Evolutionary conservation across 2,888 invertebrate genomes (phyloP), one percentile per base, ranked within the genome.

Genomic region (Dinocampus coccinellae): DNA sequence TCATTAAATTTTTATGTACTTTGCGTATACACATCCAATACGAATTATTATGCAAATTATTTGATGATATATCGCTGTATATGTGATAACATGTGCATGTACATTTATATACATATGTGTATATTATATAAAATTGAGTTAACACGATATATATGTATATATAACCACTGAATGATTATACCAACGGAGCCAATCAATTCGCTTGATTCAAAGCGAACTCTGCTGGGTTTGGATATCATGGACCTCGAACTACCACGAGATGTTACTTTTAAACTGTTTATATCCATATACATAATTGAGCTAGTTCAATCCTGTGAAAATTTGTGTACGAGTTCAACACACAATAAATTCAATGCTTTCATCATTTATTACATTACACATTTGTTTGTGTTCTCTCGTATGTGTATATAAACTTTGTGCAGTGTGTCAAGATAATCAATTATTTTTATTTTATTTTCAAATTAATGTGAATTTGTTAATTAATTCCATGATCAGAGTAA

Each of bases 131-230:
- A 61, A 66, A 65, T 70, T 70, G 61, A 52, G 70, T 70, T 65
- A 65, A 65, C 64, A 39, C 57, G 33, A 57, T 70, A 42, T 47
- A 58, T 64, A 29, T 36, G 34, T n/a, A n/a, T n/a, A n/a, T n/a
- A n/a, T n/a, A n/a, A n/a, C n/a, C n/a, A 52, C 65, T 70, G 60
- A 65, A 70, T 70, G 65, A 65, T 70, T 65, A 66, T 64, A 58
- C 24, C 60, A 70, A 61, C 52, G 47, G 60, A 70, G 53, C 70
- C 70, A 70, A 70, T 70, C 65, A 61, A 61, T 66, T 65, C 34
- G 65, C 36, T 70, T 70, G 39, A 64, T 64, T 69, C 67, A 42
- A 63, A 55, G 63, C 33, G 55, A 57, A 69, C 53, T n/a, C n/a
- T 55, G 63, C n/a, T 64, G 42, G 13, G 36, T 10, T 42, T 47